A percentile compares a stretch with the other conserved stretches of the same genome.
These are phyloP conservation scores for Bufo gargarizans DNA, from an alignment of 2,113 vertebrate genomes.

Conservation along the genomic window DNA sequence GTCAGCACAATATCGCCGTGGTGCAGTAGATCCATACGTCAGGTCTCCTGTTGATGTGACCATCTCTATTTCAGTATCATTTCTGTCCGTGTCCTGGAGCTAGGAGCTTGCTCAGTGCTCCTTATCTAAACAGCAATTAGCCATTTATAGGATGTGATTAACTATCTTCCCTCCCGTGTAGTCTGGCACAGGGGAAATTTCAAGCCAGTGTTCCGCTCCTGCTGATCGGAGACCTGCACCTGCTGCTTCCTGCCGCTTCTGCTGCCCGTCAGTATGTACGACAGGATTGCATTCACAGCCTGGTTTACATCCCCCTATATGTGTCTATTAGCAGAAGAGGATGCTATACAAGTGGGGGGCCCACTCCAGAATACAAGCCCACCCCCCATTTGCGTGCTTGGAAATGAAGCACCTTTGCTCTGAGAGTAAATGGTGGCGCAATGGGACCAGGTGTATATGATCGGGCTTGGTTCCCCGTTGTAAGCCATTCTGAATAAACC, in stretches of 20 bases:
- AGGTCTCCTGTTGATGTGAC: too few species aligned
- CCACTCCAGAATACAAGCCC: background rate
- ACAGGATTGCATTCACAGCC: background rate
- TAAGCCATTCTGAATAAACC: background rate
- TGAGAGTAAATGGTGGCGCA: background rate
- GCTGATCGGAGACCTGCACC: background rate
- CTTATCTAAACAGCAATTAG: background rate
- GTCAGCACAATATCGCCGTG: too few species aligned
- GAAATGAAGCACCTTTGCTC: background rate
- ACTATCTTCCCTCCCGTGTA: slow-evolving; percentile 5
- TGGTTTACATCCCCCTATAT: background rate
- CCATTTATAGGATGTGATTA: slow-evolving; percentile 13
- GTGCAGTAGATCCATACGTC: too few species aligned
- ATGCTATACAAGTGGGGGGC: background rate
- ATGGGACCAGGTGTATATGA: too few species aligned
- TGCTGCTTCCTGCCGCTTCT: background rate
- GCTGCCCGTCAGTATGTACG: background rate
- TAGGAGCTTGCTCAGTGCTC: background rate
- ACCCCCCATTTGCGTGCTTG: background rate
- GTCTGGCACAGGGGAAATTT: background rate
- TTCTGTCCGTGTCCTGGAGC: background rate
- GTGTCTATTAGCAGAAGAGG: background rate
- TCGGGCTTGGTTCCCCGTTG: background rate
- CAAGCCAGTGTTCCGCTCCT: background rate
- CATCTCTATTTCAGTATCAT: background rate